These are phyloP conservation scores for Drosophila orosa DNA, from an alignment of 1,140 invertebrate genomes.

Conservation along the genomic window DNA sequence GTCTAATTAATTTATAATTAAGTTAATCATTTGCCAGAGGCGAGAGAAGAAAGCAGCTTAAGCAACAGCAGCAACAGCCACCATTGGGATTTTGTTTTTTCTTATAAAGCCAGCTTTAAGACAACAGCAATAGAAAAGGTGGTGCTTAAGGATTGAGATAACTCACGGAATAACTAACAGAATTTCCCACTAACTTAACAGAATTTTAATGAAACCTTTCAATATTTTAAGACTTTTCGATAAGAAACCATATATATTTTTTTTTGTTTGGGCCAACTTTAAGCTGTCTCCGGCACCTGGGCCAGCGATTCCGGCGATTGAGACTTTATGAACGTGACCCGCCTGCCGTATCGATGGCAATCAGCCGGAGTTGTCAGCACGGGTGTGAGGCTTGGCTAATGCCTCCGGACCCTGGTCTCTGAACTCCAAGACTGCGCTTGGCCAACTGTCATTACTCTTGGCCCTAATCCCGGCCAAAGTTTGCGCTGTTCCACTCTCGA, in stretches of 20 bases:
- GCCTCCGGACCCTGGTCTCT: conserved; percentile 4
- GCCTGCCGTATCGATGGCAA: conserved; percentile 68
- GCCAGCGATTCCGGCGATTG: conserved; percentile 49
- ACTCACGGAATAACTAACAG: neutral
- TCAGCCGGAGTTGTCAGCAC: conserved; percentile 8
- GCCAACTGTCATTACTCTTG: conserved; percentile 69
- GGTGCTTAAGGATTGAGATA: neutral
- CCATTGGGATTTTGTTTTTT: neutral
- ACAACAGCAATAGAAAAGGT: neutral
- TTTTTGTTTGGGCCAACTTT: conserved; percentile 37
- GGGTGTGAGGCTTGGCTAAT: conserved; percentile 40
- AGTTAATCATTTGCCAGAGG: conserved; percentile 65
- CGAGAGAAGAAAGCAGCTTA: conserved; percentile 22
- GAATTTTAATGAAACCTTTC: neutral
- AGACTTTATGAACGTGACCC: conserved; percentile 70
- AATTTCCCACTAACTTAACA: neutral
- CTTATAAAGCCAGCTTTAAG: conserved; percentile 5
- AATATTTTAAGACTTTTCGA: neutral
- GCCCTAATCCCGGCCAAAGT: conserved; percentile 50
- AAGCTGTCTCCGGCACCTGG: conserved; percentile 60
- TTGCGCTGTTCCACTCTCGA: neutral
- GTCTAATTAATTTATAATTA: conserved; percentile 82
- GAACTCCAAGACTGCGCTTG: conserved; percentile 22
- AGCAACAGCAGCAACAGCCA: conserved; percentile 13
- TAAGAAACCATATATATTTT: conserved; percentile 17